These are phyloP conservation scores for Macropodus opercularis DNA, from an alignment of 2,797 vertebrate genomes.

Conservation along the genomic window DNA sequence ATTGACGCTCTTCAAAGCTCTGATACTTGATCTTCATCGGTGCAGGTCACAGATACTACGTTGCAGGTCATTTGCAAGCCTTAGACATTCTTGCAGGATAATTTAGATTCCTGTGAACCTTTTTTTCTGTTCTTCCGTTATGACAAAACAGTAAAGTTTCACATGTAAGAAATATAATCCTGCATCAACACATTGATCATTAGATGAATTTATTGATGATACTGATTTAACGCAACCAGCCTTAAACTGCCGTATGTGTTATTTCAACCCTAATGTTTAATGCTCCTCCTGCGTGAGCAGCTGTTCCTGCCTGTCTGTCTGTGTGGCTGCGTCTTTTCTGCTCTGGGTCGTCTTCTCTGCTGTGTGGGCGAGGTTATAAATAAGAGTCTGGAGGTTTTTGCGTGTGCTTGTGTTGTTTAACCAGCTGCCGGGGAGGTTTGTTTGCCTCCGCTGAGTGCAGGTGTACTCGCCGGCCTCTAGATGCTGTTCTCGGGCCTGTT, in stretches of 20 bases:
- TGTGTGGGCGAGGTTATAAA: conserved; percentile 71
- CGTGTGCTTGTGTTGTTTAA: conserved; percentile 68
- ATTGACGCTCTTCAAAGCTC: conserved; percentile 28
- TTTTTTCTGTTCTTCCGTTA: not conserved
- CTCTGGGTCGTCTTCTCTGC: conserved; percentile 57
- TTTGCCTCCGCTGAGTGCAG: conserved; percentile 64
- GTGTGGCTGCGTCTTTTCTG: conserved; percentile 48
- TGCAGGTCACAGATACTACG: conserved; percentile 3
- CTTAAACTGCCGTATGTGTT: conserved; percentile 10
- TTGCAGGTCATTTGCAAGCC: not conserved
- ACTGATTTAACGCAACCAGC: not conserved
- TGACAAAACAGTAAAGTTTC: not conserved
- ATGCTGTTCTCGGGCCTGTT: conserved; percentile 53
- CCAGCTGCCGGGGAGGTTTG: conserved; percentile 70
- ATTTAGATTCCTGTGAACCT: not conserved
- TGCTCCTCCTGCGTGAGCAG: conserved; percentile 53
- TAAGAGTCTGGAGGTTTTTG: conserved; percentile 65
- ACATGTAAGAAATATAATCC: not conserved
- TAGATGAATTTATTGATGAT: too few relatives aligned
- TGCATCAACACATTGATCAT: too few relatives aligned
- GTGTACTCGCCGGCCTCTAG: conserved; percentile 58
- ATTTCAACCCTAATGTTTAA: conserved; percentile 19
- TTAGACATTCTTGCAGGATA: not conserved
- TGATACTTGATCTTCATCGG: conserved; percentile 14
- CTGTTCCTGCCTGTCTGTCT: conserved; percentile 73